Base-by-base conservation (phyloP, 2,797 vertebrate species). In the Tadarida brasiliensis region DNA sequence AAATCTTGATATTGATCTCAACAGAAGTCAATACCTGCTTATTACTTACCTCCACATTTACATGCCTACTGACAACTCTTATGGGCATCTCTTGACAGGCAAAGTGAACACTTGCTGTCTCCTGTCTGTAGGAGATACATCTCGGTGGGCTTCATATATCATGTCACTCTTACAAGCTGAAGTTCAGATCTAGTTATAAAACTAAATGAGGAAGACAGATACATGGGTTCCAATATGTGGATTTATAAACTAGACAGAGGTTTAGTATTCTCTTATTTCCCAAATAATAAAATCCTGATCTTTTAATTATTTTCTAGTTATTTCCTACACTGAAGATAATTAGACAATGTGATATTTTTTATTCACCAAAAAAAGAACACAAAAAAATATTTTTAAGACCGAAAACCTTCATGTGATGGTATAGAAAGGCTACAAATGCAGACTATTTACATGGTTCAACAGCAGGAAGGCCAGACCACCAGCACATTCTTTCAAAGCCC, bases 11-110 rank as follows among this genome's bases (percentile, higher is more conserved):
- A 98, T 97, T 94, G 98, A 98, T 98, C 97, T 96, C 98, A 98
- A 98, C 94, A 98, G 98, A 97, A 98, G 97, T 98, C 98, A 98
- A 98, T 98, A 98, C 85, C 95, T 98, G 97, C 97, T 98, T 98
- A 98, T 98, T 98, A 98, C 97, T 98, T 90, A 98, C 97, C 98
- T 98, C 97, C 94, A 8, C 96, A 92, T 98, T 98, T 98, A 98
- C 97, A 97, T 1, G 0, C 95, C 97, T 82, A 96, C 93, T 97
- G 97, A 97, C 98, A 98, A 98, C 97, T 98, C 95, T 97, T 98
- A 96, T 67, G 92, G 98, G 92, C 94, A 95, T 94, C 97, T 54
- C 35, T 76, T 91, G 90, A 96, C 94, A 96, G 95, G 92, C 68
- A 97, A 96, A 97, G 96, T 94, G 54, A 97, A 96, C 95, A 70